Evolutionary conservation across 2,797 vertebrate genomes (phyloP).

Genomic region (Cheracebus regulus): DNA sequence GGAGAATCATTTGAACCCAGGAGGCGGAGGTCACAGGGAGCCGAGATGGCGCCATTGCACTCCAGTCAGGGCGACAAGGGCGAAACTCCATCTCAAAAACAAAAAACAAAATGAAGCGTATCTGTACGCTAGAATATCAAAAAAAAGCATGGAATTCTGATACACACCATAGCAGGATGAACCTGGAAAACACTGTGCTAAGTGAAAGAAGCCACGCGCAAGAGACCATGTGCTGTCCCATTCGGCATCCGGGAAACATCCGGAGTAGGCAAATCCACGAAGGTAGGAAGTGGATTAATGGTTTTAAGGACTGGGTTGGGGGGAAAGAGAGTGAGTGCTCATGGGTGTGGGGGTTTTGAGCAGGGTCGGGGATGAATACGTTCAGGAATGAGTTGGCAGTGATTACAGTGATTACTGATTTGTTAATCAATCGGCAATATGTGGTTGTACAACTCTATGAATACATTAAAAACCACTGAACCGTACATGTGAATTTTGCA

Average conservation of each 20-base stretch:
- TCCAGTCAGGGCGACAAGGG: background rate
- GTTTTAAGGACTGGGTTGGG: background rate
- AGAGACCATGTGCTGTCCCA: background rate
- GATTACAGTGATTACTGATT: background rate
- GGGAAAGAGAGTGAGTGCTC: background rate
- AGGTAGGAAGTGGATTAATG: background rate
- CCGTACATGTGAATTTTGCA: background rate
- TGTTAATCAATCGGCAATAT: background rate
- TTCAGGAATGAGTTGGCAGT: background rate
- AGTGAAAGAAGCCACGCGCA: background rate
- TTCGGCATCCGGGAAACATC: background rate
- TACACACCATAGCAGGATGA: background rate
- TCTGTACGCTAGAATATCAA: background rate
- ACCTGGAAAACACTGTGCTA: background rate
- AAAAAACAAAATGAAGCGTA: background rate
- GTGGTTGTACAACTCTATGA: background rate
- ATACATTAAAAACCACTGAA: background rate
- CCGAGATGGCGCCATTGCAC: accelerated
- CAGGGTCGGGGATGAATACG: background rate
- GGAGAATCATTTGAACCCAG: background rate
- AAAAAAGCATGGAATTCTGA: background rate
- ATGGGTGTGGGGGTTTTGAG: no score
- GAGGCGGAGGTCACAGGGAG: background rate
- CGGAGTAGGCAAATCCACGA: background rate
- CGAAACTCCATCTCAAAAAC: background rate